Base-by-base conservation (phyloP, 2,797 vertebrate species). In the Tiaroga cobitis region DNA sequence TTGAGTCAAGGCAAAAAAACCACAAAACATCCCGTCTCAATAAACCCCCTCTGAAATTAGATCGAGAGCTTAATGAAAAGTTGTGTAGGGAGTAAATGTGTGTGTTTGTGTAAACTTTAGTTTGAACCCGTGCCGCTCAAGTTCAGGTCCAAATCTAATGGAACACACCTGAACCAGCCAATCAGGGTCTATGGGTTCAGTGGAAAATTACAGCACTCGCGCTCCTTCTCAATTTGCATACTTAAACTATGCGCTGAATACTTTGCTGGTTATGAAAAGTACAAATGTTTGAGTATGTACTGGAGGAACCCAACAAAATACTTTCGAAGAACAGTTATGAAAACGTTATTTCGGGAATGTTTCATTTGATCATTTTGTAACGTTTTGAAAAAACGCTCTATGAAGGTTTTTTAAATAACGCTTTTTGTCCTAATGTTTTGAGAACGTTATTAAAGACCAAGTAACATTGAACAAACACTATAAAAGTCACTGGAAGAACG, bases 1-100 rank as follows among this genome's bases (percentile, higher is more conserved):
- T 49, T 72, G 88, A 88, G 78, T 85, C 70, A 81, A 78, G 59
- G 90, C 90, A 90, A 89, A 91, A 91, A 91, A 63, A 32, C 88
- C 79, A 80, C 87, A 91, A 91, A 91, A 92, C 90, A 84, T 89
- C 68, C 89, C 85, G 85, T 82, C 89, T 90, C 93, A 91, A 91
- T 90, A 89, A 87, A 78, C 41, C 81, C 87, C 88, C 89, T 90
- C 90, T 93, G 90, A 93, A 86, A 88, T 86, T 87, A 61, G 85
- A 85, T 86, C 75, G 89, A 89, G 82, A 87, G 91, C 88, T 92
- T 91, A 89, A 85, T 90, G 88, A 91, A 89, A 83, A 63, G 39
- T 70, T 24, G 32, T 89, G 81, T 90, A 90, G 90, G 63, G 88
- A 91, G 86, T 85, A 91, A 90, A 61, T 61, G 68, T 61, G 80